These are phyloP conservation scores for Patiria pectinifera DNA, from an alignment of 53 echinoderm and acorn worm species.

Conservation along the genomic window DNA sequence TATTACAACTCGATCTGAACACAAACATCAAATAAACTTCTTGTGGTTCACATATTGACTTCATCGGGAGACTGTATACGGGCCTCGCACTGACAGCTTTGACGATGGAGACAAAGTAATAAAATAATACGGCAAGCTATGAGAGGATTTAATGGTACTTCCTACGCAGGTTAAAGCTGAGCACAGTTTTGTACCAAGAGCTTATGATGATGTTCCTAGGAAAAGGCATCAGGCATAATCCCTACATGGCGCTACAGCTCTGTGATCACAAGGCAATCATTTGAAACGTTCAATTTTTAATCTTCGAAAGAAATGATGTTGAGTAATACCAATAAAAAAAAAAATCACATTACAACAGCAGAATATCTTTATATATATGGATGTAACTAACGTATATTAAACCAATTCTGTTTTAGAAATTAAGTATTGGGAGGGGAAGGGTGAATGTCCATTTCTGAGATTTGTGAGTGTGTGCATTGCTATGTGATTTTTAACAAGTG, in stretches of 20 bases:
- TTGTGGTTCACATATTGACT: slow-evolving; percentile 19
- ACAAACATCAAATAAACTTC: slow-evolving; percentile 36
- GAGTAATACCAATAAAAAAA: no score
- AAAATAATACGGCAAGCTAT: not conserved
- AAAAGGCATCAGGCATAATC: not conserved
- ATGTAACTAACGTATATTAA: no score
- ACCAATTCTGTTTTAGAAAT: not conserved
- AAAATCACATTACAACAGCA: no score
- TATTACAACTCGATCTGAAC: slow-evolving; percentile 42
- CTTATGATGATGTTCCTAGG: not conserved
- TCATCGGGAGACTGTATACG: slow-evolving; percentile 16
- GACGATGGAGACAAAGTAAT: not conserved
- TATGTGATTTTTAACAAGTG: no score
- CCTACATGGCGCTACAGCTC: not conserved
- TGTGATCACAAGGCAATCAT: not conserved
- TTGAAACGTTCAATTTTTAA: not conserved
- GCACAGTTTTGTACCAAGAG: not conserved
- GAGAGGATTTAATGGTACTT: not conserved
- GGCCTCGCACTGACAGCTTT: not conserved
- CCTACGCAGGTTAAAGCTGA: not conserved
- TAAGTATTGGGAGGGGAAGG: not conserved
- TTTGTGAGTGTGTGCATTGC: no score
- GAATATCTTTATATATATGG: no score
- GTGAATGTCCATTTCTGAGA: not conserved
- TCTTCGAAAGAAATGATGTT: not conserved